Evolutionary conservation across 2,113 vertebrate species (phyloP), one percentile per base, ranked within the genome.

Genomic region (Lampris incognitus): DNA sequence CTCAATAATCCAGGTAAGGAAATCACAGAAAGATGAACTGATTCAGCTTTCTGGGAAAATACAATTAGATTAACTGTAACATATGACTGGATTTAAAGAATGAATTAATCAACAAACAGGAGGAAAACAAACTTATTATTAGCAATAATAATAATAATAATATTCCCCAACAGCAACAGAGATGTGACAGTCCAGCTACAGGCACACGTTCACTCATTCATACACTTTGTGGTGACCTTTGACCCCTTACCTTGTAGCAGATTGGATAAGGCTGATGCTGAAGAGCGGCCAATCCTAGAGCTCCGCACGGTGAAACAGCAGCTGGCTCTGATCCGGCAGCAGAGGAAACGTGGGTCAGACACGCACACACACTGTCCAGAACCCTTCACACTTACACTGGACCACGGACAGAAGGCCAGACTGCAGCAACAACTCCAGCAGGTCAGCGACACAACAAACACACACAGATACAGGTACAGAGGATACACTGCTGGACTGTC

Each of bases 371-470:
- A 52, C 6, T 7, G 44, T 9, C 5, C 54, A 0, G 82, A 84
- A 10, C 68, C 85, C 0, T 6, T 65, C 80, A 73, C 74, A 9
- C 77, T 86, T 59, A 84, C 11, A 6, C 74, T 98, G 67, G 93
- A 93, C 4, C 1, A 1, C 0, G 39, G 1, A 0, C 97, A 98
- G 68, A 95, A 90, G 38, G 87, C 11, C 52, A 76, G 93, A 51
- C 95, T 99, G 0, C 93, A 96, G 88, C 97, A 98, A 84, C 97
- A 99, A 11, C 92, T 98, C 69, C 96, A 97, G 60, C 98, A 99
- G 96, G 98, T 97, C 72, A 63, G 56, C 11, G 38, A 9, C 51
- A 50, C 39, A 13, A 46, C 44, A n/a, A 48, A 63, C 42, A 51
- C 54, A 50, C 36, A 11, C 36, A 50, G 64, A 71, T 50, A 79